These are phyloP conservation scores for Mesoclemmys tuberculata DNA, from an alignment of 2,113 vertebrate genomes.

Conservation along the genomic window DNA sequence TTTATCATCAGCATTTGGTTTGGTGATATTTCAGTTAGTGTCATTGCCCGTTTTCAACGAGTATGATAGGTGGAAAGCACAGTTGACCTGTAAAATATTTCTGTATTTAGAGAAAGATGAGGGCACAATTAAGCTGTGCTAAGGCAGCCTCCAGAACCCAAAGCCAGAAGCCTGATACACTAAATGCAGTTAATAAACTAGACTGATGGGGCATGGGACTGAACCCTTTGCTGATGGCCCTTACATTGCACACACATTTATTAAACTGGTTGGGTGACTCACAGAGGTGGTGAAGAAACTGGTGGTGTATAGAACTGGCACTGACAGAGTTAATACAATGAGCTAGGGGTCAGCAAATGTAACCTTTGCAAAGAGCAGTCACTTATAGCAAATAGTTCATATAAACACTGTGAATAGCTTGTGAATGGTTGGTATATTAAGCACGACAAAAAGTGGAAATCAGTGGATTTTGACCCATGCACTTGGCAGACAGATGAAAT, in stretches of 20 bases:
- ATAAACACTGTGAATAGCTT: not conserved
- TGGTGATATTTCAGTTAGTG: not conserved
- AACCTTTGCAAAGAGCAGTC: not conserved
- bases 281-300: not conserved
- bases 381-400: not conserved
- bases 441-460: not conserved
- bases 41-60: conserved; percentile 49
- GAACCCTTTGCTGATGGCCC: not conserved
- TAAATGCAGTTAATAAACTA: not conserved
- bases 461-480: not conserved
- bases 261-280: not conserved
- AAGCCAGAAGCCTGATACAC: not conserved
- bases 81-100: conserved; percentile 42
- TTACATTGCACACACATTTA: not conserved
- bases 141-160: not conserved
- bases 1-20: not conserved
- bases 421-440: not conserved
- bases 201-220: not conserved
- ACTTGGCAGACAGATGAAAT: not conserved
- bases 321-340: conserved; percentile 3
- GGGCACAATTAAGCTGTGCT: not conserved
- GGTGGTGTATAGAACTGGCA: not conserved
- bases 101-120: conserved; percentile 5
- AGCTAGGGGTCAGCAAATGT: not conserved
- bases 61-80: conserved; percentile 18